Evolutionary conservation across 2,888 invertebrate genomes (phyloP).

Genomic region (Phortica okadai): DNA sequence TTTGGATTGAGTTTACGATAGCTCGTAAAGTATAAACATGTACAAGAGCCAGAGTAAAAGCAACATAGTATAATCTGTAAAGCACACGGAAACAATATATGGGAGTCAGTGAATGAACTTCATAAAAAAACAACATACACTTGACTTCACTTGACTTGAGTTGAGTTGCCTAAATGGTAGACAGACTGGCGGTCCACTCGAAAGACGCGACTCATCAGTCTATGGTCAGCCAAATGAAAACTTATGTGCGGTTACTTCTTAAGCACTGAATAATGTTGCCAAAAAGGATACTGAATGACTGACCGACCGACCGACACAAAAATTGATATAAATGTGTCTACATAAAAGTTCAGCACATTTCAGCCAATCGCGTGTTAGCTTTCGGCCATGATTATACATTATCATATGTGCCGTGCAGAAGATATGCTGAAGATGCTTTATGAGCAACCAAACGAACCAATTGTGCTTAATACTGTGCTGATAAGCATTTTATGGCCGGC

Average conservation of each 20-base stretch:
- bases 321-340: conserved; percentile 14
- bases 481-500: conserved; percentile 3
- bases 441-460: background rate
- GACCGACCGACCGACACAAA: background rate
- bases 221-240: conserved; percentile 7
- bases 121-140: background rate
- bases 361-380: background rate
- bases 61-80: background rate
- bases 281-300: background rate
- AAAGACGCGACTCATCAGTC: background rate
- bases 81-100: background rate
- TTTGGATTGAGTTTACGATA: conserved; percentile 63
- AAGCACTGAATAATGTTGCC: conserved; percentile 23
- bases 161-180: background rate
- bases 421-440: conserved; percentile 10
- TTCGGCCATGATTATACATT: background rate
- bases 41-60: conserved; percentile 35
- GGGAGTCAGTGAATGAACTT: too few relatives aligned
- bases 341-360: background rate
- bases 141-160: background rate
- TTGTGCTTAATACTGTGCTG: background rate
- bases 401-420: background rate
- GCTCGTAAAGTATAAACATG: conserved; percentile 64
- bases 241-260: conserved; percentile 11
- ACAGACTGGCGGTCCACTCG: background rate